phyloP scores from a whole-genome alignment of 2,888 invertebrate species.

The Watsonalla cultraria region DNA sequence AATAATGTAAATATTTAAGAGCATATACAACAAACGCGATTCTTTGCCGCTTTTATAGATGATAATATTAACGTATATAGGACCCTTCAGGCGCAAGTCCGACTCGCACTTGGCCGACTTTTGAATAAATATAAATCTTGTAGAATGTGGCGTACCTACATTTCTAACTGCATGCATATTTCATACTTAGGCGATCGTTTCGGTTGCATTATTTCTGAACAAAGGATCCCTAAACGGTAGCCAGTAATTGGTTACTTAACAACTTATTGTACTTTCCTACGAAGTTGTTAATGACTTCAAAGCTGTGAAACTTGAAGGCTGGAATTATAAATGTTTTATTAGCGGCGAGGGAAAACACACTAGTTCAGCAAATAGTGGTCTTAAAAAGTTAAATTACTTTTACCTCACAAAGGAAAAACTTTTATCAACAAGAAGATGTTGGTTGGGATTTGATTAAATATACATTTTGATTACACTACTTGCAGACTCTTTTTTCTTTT shows the following conservation, averaged over 20 bases:
- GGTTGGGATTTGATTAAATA: not conserved
- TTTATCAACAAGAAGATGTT: slow-evolving; percentile 28
- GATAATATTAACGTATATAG: too few species aligned
- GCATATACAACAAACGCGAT: too few species aligned
- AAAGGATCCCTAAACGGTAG: slow-evolving; percentile 1
- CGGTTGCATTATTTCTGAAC: slow-evolving; percentile 4
- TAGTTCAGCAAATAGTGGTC: slow-evolving; percentile 51
- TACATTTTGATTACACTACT: slow-evolving; percentile 1
- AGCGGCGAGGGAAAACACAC: slow-evolving; percentile 43
- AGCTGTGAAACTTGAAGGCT: slow-evolving; percentile 38
- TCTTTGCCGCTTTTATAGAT: too few species aligned
- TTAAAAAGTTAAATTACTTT: slow-evolving; percentile 61
- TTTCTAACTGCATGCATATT: too few species aligned
- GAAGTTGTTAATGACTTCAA: slow-evolving; percentile 43
- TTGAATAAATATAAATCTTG: too few species aligned
- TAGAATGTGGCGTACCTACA: too few species aligned
- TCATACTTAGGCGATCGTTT: not conserved
- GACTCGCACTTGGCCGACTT: too few species aligned
- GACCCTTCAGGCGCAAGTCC: too few species aligned
- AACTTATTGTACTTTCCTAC: slow-evolving; percentile 39
- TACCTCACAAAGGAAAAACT: slow-evolving; percentile 39
- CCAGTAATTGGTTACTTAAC: slow-evolving; percentile 20
- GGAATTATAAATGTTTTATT: slow-evolving; percentile 55
- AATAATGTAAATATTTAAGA: too few species aligned
- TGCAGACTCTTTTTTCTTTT: not conserved